These are phyloP conservation scores for Myathropa florea DNA, from an alignment of 2,888 invertebrate genomes.

Conservation along the genomic window DNA sequence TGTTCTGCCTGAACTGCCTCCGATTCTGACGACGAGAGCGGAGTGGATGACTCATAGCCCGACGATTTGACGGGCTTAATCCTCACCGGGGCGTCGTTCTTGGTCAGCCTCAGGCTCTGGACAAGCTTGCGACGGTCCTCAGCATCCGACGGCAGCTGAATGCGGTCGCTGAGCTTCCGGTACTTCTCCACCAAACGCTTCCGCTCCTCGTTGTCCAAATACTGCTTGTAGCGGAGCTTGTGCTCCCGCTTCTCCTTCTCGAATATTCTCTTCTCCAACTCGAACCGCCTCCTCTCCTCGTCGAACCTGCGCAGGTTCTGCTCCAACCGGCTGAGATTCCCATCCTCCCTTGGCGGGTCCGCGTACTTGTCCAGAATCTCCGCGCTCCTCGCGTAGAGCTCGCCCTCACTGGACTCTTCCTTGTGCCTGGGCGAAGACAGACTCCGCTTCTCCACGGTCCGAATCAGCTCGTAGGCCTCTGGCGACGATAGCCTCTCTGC, in stretches of 20 bases:
- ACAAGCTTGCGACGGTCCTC: constrained; percentile 77
- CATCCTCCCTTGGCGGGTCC: constrained; percentile 61
- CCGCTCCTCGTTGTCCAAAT: constrained; percentile 78
- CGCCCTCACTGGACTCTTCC: constrained; percentile 79
- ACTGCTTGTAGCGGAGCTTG: constrained; percentile 77
- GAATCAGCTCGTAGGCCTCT: constrained; percentile 76
- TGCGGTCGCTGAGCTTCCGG: constrained; percentile 77
- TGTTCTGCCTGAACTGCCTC: constrained; percentile 73
- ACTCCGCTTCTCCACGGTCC: constrained; percentile 76
- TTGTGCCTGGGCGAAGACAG: constrained; percentile 79
- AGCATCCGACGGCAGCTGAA: constrained; percentile 76
- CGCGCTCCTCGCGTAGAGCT: constrained; percentile 65
- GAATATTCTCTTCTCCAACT: constrained; percentile 80
- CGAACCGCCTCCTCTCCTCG: constrained; percentile 79
- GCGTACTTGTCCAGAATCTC: constrained; percentile 21
- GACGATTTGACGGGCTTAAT: constrained; percentile 70
- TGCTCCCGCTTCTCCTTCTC: constrained; percentile 83
- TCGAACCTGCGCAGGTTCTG: constrained; percentile 79
- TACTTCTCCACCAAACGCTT: constrained; percentile 77
- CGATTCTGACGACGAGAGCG: constrained; percentile 79
- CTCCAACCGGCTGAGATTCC: constrained; percentile 77
- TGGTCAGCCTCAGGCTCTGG: constrained; percentile 76
- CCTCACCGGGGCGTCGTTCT: constrained; percentile 73
- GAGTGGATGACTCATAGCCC: constrained; percentile 79
- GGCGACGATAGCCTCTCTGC: constrained; percentile 76